Base-by-base conservation (phyloP, 2,113 vertebrate species). In the Paracanthobrama guichenoti region DNA sequence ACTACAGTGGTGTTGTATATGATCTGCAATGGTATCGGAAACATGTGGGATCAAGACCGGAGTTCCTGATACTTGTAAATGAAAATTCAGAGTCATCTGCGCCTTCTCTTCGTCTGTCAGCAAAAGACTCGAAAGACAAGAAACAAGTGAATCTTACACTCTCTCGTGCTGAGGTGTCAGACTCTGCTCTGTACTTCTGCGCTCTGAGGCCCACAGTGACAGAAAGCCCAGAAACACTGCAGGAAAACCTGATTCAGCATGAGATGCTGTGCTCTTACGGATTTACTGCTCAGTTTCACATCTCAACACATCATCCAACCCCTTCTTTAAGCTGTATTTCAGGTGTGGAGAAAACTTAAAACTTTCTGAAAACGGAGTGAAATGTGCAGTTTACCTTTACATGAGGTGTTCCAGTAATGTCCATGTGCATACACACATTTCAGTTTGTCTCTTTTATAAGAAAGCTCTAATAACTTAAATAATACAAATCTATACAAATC, bases 141-240 rank as follows among this genome's bases (percentile, higher is more conserved):
- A 84, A 77, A 55, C 73, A 24, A 22, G 84, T 85, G 26, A 2
- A 74, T 73, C 84, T 85, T 28, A n/a, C n/a, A 20, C 46, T 85
- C 42, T 73, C 76, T 7, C 59, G 53, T 12, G 66, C 76, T 73
- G 77, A 39, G 18, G 26, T 81, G 59, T 42, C 74, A 81, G 78
- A 86, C 79, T 78, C 78, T 48, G 80, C 79, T 66, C 62, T 84
- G 14, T 86, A 77, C 57, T 86, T 72, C 84, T 86, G 81, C 64
- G 85, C 78, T 4, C 22, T 89, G 77, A 1, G 14, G 74, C 22
- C 81, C 62, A 87, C 79, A 88, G 57, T 84, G 44, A 82, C 55
- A 81, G 42, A 46, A 62, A 82, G 48, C 46, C 12, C 55, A 64
- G 24, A 7, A 79, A 62, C 35, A 62, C 77, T 62, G 77, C 6